These are phyloP conservation scores for Lithosia quadra DNA, from an alignment of 2,888 invertebrate genomes.

Conservation along the genomic window DNA sequence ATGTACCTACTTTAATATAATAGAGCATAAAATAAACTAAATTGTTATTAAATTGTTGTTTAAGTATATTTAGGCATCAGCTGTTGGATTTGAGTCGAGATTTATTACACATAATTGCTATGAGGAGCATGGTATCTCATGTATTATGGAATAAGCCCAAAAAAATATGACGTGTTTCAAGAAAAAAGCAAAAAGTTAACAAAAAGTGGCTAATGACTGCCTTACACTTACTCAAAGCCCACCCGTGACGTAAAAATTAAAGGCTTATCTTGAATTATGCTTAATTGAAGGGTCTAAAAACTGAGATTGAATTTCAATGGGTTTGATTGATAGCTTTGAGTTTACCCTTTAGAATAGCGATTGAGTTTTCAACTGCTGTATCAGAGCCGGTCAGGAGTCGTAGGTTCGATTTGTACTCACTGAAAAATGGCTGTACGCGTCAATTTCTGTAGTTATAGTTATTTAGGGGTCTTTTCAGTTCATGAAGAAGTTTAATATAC, in stretches of 20 bases:
- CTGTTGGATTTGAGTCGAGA: conserved; percentile 79
- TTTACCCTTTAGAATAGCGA: conserved; percentile 38
- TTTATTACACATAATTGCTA: conserved; percentile 86
- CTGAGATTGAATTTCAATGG: conserved; percentile 82
- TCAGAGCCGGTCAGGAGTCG: not conserved
- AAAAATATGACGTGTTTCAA: conserved; percentile 77
- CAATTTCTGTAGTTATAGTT: too few relatives aligned
- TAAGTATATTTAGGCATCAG: conserved; percentile 69
- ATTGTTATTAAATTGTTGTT: conserved; percentile 10
- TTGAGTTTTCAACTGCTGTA: not conserved
- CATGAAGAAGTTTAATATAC: too few relatives aligned
- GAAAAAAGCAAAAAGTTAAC: conserved; percentile 78
- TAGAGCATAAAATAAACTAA: not conserved
- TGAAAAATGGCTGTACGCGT: too few relatives aligned
- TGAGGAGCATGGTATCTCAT: conserved; percentile 76
- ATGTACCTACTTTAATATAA: too few relatives aligned
- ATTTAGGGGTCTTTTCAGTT: too few relatives aligned
- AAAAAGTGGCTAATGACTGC: conserved; percentile 81
- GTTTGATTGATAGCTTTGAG: conserved; percentile 80
- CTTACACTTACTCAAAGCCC: conserved; percentile 80
- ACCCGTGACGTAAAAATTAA: conserved; percentile 84
- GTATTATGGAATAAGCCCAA: conserved; percentile 81
- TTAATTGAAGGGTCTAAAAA: conserved; percentile 84
- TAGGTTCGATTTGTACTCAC: not conserved
- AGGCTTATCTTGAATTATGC: conserved; percentile 85